Evolutionary conservation across 2,888 invertebrate species (phyloP).

Genomic region (Hirtodrosophila cameraria): DNA sequence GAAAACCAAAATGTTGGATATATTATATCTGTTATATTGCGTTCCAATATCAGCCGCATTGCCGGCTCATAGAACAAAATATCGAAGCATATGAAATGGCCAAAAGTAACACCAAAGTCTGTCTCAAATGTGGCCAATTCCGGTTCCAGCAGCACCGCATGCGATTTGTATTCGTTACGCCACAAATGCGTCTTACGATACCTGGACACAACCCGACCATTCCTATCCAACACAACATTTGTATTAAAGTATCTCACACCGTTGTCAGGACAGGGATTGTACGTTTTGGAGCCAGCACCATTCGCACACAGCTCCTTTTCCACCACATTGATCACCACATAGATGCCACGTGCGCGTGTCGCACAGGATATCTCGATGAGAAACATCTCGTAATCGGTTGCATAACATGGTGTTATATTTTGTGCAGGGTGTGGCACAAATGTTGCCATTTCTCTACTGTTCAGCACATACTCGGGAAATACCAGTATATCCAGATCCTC

Average conservation of each 20-base stretch:
- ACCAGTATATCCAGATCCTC: slow-evolving; percentile 88
- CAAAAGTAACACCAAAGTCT: slow-evolving; percentile 92
- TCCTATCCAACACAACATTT: slow-evolving; percentile 90
- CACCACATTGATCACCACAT: slow-evolving; percentile 85
- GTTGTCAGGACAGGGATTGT: slow-evolving; percentile 55
- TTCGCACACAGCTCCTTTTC: slow-evolving; percentile 86
- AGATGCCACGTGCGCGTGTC: slow-evolving; percentile 85
- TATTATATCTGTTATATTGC: slow-evolving; percentile 80
- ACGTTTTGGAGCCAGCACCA: slow-evolving; percentile 33
- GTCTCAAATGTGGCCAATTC: slow-evolving; percentile 88
- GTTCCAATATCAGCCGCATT: slow-evolving; percentile 82
- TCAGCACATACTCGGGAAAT: slow-evolving; percentile 88
- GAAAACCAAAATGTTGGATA: slow-evolving; percentile 92
- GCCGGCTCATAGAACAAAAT: slow-evolving; percentile 90
- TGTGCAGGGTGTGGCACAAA: slow-evolving; percentile 80
- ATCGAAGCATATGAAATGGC: slow-evolving; percentile 93
- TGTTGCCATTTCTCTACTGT: slow-evolving; percentile 71
- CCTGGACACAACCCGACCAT: slow-evolving; percentile 88
- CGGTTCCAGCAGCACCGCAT: slow-evolving; percentile 83
- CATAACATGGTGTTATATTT: slow-evolving; percentile 78
- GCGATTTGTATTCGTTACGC: slow-evolving; percentile 85
- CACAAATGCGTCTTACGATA: slow-evolving; percentile 82
- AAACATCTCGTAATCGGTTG: slow-evolving; percentile 61
- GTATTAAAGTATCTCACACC: slow-evolving; percentile 87
- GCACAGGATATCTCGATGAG: slow-evolving; percentile 85